Evolutionary conservation across 2,113 vertebrate genomes (phyloP).

Genomic region (Cyprinus carpio): DNA sequence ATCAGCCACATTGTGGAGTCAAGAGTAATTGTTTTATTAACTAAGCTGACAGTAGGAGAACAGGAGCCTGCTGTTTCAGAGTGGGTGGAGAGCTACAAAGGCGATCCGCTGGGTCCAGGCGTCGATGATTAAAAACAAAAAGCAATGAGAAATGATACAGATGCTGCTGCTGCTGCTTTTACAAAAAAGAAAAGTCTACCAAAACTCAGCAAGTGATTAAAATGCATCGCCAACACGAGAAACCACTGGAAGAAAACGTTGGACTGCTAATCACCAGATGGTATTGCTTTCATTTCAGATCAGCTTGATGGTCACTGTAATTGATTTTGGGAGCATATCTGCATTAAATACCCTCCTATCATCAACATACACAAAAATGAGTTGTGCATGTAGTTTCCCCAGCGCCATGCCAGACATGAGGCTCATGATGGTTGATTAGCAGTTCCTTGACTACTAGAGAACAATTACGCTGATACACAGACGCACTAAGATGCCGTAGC

Average conservation of each 20-base stretch:
- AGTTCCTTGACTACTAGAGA: slow-evolving; percentile 71
- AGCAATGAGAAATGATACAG: slow-evolving; percentile 30
- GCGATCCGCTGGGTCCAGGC: slow-evolving; percentile 56
- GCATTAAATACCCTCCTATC: slow-evolving; percentile 55
- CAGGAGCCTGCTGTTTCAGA: slow-evolving; percentile 59
- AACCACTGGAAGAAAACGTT: not conserved
- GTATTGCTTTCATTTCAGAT: slow-evolving; percentile 66
- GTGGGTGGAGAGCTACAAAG: slow-evolving; percentile 64
- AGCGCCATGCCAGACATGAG: slow-evolving; percentile 60
- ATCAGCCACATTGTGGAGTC: slow-evolving; percentile 60
- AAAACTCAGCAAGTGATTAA: slow-evolving; percentile 16
- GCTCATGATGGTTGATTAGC: slow-evolving; percentile 79
- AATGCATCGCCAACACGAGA: not conserved
- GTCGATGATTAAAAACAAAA: slow-evolving; percentile 64
- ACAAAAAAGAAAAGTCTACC: not conserved
- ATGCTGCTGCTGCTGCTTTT: slow-evolving; percentile 41
- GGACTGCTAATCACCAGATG: slow-evolving; percentile 44
- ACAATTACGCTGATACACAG: slow-evolving; percentile 57
- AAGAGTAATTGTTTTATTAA: slow-evolving; percentile 72
- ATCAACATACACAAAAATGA: slow-evolving; percentile 37
- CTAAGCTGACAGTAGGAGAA: slow-evolving; percentile 66
- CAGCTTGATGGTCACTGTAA: slow-evolving; percentile 65
- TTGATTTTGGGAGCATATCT: slow-evolving; percentile 55
- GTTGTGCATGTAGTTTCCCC: slow-evolving; percentile 52
- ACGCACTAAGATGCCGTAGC: slow-evolving; percentile 44